phyloP scores from a whole-genome alignment of 2,113 vertebrate genomes.

The Hyperopisus bebe region DNA sequence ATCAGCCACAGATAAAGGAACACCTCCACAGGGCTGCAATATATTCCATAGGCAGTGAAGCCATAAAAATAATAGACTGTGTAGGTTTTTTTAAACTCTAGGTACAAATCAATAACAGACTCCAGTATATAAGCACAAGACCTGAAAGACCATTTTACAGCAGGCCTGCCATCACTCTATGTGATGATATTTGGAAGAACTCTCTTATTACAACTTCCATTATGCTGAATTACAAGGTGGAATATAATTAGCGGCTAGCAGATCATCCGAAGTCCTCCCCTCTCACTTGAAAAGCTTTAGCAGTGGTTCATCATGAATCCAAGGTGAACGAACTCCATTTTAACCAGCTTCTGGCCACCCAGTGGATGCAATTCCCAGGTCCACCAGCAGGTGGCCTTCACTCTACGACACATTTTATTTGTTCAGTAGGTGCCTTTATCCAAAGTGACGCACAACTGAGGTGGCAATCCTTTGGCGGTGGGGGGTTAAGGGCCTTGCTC shows the following conservation, averaged over 20 bases:
- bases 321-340: background rate
- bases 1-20: background rate
- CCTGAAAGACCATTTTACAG: slow-evolving; percentile 11
- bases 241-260: background rate
- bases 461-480: background rate
- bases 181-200: background rate
- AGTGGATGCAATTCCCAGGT: background rate
- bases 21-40: slow-evolving; percentile 33
- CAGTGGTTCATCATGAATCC: background rate
- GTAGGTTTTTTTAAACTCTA: slow-evolving; percentile 24
- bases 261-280: background rate
- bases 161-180: background rate
- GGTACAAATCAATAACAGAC: slow-evolving; percentile 28
- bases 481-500: background rate
- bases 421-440: background rate
- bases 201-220: background rate
- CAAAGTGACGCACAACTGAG: background rate
- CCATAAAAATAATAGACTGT: slow-evolving; percentile 37
- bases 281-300: background rate
- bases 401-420: background rate
- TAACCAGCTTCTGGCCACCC: background rate
- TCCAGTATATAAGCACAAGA: slow-evolving; percentile 14
- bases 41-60: slow-evolving; percentile 30
- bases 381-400: background rate
- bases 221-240: background rate